Base-by-base conservation (phyloP, 1,140 invertebrate species). In the Heliconius eleuchia region DNA sequence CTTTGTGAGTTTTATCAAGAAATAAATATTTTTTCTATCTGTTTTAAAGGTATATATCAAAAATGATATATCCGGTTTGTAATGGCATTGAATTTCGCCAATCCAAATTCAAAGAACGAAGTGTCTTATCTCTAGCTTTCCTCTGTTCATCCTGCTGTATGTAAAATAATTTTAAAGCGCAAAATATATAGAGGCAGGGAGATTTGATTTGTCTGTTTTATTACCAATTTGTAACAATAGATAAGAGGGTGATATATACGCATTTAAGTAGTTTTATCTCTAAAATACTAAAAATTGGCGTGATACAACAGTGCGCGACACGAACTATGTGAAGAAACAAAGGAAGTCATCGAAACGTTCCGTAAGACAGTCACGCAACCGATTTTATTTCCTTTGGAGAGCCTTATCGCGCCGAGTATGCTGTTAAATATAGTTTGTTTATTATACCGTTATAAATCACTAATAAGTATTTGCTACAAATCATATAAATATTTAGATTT, bases 301-400 rank as follows among this genome's bases (percentile, higher is more conserved):
- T 83, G 87, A 86, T 86, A 81, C 82, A 83, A 84, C 83, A 85
- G 79, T 73, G 82, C 79, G 84, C 83, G 82, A 88, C 87, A 87
- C 86, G 80, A 86, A 85, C 84, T 88, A 89, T 86, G 89, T 85
- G 83, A 88, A 90, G 91, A 90, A 90, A 92, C 89, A 92, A 91
- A 92, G 91, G 91, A 91, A 92, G 89, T 88, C 86, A 89, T 91
- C 88, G 87, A 89, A 91, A 87, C 82, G 87, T 88, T 86, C 86
- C 80, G 30, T 57, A 71, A 82, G 77, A 79, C 77, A 74, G 77
- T 79, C 80, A 82, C 80, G 80, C 74, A 77, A 79, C 77, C 74
- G 71, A 72, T 76, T 72, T 66, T 78, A 76, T 74, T 80, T 81
- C 77, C 76, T 78, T 57, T 81, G 27, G 74, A 75, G 73, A 79